Evolutionary conservation across 2,888 invertebrate genomes (phyloP).

Genomic region (Rotaria macrura): DNA sequence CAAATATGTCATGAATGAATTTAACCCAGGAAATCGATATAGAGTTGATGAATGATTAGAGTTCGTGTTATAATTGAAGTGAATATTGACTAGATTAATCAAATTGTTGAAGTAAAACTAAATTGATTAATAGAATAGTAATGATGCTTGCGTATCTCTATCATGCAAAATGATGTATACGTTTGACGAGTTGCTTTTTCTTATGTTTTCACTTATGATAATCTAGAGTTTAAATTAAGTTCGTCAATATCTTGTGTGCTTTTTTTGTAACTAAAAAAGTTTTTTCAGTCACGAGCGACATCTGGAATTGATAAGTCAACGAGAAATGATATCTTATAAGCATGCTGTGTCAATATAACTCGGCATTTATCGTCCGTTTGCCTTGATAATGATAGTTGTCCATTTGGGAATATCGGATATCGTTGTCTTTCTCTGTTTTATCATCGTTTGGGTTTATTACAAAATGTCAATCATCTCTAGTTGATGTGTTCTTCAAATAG

Average conservation of each 20-base stretch:
- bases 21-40: background rate
- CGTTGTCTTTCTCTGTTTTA: background rate
- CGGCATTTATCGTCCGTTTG: conserved; percentile 1
- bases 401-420: background rate
- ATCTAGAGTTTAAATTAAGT: background rate
- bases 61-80: background rate
- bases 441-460: background rate
- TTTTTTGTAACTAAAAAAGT: background rate
- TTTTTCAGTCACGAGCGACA: background rate
- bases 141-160: background rate
- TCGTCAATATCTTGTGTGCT: background rate
- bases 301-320: background rate
- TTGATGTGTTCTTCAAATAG: background rate
- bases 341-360: background rate
- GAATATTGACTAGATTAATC: background rate
- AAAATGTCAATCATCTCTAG: background rate
- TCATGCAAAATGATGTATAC: background rate
- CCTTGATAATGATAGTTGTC: background rate
- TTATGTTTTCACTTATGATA: background rate
- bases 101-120: background rate
- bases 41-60: background rate
- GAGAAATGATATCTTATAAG: background rate
- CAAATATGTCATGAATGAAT: background rate
- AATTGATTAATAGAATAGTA: background rate
- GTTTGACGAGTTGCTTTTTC: background rate